Base-by-base conservation (phyloP, 1,140 invertebrate genomes). In the Tyrophagus putrescentiae region DNA sequence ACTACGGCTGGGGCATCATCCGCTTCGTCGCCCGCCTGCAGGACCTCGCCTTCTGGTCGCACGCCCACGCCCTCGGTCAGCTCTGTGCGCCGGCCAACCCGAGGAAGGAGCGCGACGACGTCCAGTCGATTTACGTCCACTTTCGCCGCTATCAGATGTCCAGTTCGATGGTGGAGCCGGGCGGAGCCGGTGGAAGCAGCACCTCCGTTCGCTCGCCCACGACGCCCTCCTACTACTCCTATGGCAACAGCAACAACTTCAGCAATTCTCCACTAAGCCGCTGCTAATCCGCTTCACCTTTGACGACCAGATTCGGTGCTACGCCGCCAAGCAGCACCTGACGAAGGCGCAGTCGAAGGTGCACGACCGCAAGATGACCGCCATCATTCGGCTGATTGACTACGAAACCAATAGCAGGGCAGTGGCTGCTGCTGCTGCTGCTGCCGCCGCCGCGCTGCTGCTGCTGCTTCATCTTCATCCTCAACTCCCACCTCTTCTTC, bases 51-150 rank as follows among this genome's bases (percentile, higher is more conserved):
- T 78, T 83, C 6, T 80, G 81, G 54, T 88, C 90, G 4, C 92
- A 98, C 69, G 92, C 95, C 71, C 88, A 95, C 63, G 93, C 98
- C 71, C 93, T 91, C 0, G 78, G 92, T n/a, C 92, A 89, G 65
- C n/a, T n/a, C n/a, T n/a, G 76, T 98, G 6, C 88, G 96, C 67
- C 80, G 98, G 23, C 33, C 33, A 50, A 36, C 39, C 59, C 27
- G 21, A 11, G 13, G 28, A 25, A 34, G 58, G 60, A 4, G 60
- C 18, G 16, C 60, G 57, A 18, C 21, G 59, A 42, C 64, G 70
- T 2, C 68, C 72, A 21, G 54, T 72, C 4, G 27, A 21, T 54
- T 2, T 31, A 31, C 39, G 25, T 54, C 25, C 25, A 54, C 27
- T 54, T 54, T 54, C 13, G 25, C 21, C 25, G 13, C 11, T 54